Base-by-base conservation (phyloP, 2,888 invertebrate species). In the Tetragnatha montana region DNA sequence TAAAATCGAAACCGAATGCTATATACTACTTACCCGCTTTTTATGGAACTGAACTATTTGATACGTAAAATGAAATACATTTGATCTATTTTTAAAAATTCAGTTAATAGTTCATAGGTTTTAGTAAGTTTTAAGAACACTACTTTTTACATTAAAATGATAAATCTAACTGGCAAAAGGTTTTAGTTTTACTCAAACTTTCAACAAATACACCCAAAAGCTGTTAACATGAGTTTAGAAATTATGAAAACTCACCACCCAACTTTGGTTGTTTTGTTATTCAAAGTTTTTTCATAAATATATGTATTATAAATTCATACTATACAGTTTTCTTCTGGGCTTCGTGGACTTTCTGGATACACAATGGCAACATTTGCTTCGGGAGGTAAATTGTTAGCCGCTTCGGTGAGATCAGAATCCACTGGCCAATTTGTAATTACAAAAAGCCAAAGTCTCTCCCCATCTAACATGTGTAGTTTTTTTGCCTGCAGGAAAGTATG, bases 341-440 rank as follows among this genome's bases (percentile, higher is more conserved):
- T 60, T 76, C 12, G 21, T 6, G 81, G 70, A 8, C 21, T 60
- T 4, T 76, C 60, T n/a, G 84, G 84, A 60, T 91, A 88, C n/a
- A 88, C 82, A n/a, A 91, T 68, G 19, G 91, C 91, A 7, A 87
- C 85, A 60, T 89, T 91, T 51, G 89, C 82, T 83, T 91, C 91
- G 0, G 87, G 81, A 10, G 91, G 91, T 21, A 91, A 49, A 75
- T 14, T 87, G 21, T 75, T 89, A 14, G 87, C 87, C 17, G 83
- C 70, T 10, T 22, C 47, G 68, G 71, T 71, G 6, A 84, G 69
- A 19, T 81, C 81, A 3, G 60, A 69, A 17, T 87, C 81, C 8
- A 22, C 8, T 19, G 76, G 60, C 12, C 35, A 8, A 19, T 70
- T 35, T 50, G 75, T 75, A 0, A 81, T 75, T 12, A 87, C 51